phyloP scores from a whole-genome alignment of 1,140 invertebrate species.

The Pristionchus pacificus region DNA sequence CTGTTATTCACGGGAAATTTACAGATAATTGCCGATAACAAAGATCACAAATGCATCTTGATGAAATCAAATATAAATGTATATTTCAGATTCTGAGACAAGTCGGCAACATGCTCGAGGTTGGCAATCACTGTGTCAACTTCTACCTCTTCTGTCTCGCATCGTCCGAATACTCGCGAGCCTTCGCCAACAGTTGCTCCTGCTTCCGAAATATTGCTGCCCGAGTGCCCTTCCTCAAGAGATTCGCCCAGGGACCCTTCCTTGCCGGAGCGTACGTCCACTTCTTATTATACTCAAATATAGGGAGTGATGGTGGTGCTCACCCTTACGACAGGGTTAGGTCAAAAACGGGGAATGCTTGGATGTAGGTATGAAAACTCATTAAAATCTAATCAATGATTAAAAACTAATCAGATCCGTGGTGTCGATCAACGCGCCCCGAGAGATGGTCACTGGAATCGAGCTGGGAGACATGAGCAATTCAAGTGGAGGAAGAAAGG shows the following conservation, averaged over 20 bases:
- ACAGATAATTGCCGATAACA: too few species aligned
- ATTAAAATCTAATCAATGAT: neutral
- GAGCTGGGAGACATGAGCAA: neutral
- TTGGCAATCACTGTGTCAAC: constrained; percentile 55
- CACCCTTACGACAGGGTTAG: neutral
- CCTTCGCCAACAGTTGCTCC: constrained; percentile 43
- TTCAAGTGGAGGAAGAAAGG: neutral
- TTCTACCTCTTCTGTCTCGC: constrained; percentile 56
- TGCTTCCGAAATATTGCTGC: constrained; percentile 34
- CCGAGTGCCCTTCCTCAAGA: constrained; percentile 18
- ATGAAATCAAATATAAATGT: too few species aligned
- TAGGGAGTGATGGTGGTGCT: neutral
- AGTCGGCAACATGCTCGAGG: constrained; percentile 50
- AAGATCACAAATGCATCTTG: too few species aligned
- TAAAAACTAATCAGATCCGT: too few species aligned
- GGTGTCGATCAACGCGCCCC: neutral
- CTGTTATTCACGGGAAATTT: neutral
- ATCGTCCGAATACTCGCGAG: constrained; percentile 43
- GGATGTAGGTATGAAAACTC: neutral
- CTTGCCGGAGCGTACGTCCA: neutral
- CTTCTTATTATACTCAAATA: neutral
- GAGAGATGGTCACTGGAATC: neutral
- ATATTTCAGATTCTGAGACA: constrained; percentile 49
- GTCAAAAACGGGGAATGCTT: neutral
- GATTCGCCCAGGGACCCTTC: too few species aligned